Evolutionary conservation across 2,888 invertebrate genomes (phyloP), one percentile per base, ranked within the genome.

Genomic region (Melanchra persicariae): DNA sequence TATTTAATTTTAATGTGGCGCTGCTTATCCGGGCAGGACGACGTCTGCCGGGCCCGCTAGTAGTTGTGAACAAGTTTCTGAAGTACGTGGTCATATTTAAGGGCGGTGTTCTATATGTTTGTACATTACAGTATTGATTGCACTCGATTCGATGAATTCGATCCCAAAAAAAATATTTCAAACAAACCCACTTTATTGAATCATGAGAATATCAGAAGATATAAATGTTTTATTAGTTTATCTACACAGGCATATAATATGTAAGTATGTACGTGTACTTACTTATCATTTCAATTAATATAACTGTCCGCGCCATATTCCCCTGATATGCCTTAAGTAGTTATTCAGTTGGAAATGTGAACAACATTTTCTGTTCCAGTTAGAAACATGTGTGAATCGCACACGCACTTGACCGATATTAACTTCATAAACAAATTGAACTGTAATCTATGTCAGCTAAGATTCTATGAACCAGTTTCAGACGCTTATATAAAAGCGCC

Each of bases 401-500:
- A 62, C 54, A 43, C 57, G 73, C 64, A 74, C 74, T 83, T 76
- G 74, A 74, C 79, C 72, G 73, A 81, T 77, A 77, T 72, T 70
- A 63, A 10, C 51, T 66, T 72, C 51, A 51, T 61, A 70, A 72
- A 81, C 77, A 63, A 76, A 72, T 76, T 74, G 24, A 55, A 69
- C 64, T 72, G 77, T 83, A 84, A 77, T 83, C 86, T 86, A 87
- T 77, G 59, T 71, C 58, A 26, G 67, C 68, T 60, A 71, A 81
- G 85, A 88, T 89, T 87, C 86, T 87, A 86, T 87, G 85, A 91
- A 93, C 93, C 92, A 89, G 93, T 93, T 92, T 88, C 79, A 84
- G 75, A 85, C 87, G 75, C 76, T 84, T 74, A 90, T 95, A 95
- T 95, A 95, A 91, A 95, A 94, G 93, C 92, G 88, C 89, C 88